Evolutionary conservation across 2,888 invertebrate genomes (phyloP).

Genomic region (Flabesymbios commensalis): DNA sequence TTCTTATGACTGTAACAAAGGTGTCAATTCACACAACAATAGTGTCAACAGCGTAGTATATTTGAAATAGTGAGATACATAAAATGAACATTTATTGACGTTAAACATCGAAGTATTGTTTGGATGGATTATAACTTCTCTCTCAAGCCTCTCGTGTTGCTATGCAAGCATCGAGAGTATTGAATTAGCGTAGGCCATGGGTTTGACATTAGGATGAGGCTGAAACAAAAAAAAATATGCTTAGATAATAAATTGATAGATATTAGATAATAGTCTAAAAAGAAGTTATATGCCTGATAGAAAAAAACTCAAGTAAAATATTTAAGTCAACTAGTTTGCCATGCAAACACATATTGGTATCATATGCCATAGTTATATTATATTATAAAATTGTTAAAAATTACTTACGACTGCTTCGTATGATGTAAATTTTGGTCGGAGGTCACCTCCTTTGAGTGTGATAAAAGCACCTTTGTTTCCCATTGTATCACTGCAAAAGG

Average conservation of each 20-base stretch:
- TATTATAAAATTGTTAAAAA: constrained; percentile 5
- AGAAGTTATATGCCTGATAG: too few species aligned
- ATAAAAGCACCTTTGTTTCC: constrained; percentile 98
- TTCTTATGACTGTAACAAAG: too few species aligned
- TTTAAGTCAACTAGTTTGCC: too few species aligned
- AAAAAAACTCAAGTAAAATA: too few species aligned
- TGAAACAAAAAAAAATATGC: constrained; percentile 65
- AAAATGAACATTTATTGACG: too few species aligned
- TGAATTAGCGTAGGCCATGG: constrained; percentile 89
- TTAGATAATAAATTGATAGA: not conserved
- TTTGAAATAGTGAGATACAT: too few species aligned
- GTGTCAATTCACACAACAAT: too few species aligned
- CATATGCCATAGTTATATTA: constrained; percentile 5
- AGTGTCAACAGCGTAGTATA: too few species aligned
- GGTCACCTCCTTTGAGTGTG: constrained; percentile 82
- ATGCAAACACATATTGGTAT: too few species aligned
- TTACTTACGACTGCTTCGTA: constrained; percentile 91
- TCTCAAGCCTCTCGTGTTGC: not conserved
- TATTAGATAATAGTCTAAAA: not conserved
- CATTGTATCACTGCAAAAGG: constrained; percentile 88
- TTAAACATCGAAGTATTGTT: too few species aligned
- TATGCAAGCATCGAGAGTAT: constrained; percentile 47
- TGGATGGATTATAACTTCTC: too few species aligned
- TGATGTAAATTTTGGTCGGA: constrained; percentile 86
- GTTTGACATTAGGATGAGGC: constrained; percentile 96